A percentile compares a stretch with the other conserved stretches of the same genome.
Evolutionary conservation across 2,888 invertebrate genomes (phyloP).

Genomic region (Drosophila stalkeri): DNA sequence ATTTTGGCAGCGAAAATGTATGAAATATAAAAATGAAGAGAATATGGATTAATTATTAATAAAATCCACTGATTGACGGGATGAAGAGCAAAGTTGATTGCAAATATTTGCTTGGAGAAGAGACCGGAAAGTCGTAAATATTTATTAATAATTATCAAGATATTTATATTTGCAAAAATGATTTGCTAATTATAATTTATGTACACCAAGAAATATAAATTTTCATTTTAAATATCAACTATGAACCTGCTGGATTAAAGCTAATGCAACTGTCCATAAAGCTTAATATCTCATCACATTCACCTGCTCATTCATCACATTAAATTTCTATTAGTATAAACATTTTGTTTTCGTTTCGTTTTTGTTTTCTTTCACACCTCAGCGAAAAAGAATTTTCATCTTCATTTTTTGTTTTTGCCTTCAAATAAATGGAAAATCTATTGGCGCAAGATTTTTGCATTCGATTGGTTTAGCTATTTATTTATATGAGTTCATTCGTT

Average conservation of each 20-base stretch:
- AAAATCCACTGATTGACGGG: background rate
- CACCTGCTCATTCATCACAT: background rate
- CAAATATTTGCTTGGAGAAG: background rate
- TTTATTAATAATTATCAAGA: background rate
- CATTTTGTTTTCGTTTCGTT: conserved; percentile 3
- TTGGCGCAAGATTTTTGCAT: conserved; percentile 4
- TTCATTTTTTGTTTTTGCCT: background rate
- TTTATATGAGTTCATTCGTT: background rate
- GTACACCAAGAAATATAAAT: too few species aligned
- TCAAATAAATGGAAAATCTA: conserved; percentile 8
- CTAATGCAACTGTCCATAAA: background rate
- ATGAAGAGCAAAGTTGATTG: background rate
- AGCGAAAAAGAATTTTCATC: background rate
- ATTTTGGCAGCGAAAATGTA: background rate
- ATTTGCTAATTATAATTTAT: too few species aligned
- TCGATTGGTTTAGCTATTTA: background rate
- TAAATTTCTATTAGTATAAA: conserved; percentile 1
- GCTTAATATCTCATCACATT: background rate
- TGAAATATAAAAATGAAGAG: background rate
- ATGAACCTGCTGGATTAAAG: background rate
- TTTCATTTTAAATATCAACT: too few species aligned
- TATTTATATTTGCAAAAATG: too few species aligned
- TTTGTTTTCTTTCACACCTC: conserved; percentile 1
- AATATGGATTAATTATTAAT: background rate
- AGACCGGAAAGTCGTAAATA: background rate